Conservation (phyloP, 2,113 vertebrate species). For the Danio rerio region GRCz12tu NC_133188.1:37679501-37680000, state of each 20-base stretch:
- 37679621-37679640: slow-evolving; percentile 62
- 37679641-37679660: slow-evolving; percentile 50
- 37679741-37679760: slow-evolving; percentile 57
- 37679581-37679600: slow-evolving; percentile 13
- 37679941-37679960: slow-evolving; percentile 11
- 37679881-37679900: slow-evolving; percentile 73
- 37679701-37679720: slow-evolving; percentile 69
- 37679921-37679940: slow-evolving; percentile 65
- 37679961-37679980: neutral
- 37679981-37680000: neutral
- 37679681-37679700: slow-evolving; percentile 63
- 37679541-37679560: slow-evolving; percentile 42
- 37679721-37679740: slow-evolving; percentile 60
- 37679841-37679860: slow-evolving; percentile 70
- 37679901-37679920: slow-evolving; percentile 77
- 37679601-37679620: slow-evolving; percentile 45
- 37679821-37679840: slow-evolving; percentile 73
- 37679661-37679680: slow-evolving; percentile 62
- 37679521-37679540: slow-evolving; percentile 46
- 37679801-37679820: slow-evolving; percentile 65
- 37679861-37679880: slow-evolving; percentile 72
- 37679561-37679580: slow-evolving; percentile 22
- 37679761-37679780: slow-evolving; percentile 67
- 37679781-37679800: slow-evolving; percentile 68
- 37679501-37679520: neutral